These are phyloP conservation scores for Pollimyrus isidori DNA, from an alignment of 2,113 vertebrate genomes.

Conservation along the genomic window DNA sequence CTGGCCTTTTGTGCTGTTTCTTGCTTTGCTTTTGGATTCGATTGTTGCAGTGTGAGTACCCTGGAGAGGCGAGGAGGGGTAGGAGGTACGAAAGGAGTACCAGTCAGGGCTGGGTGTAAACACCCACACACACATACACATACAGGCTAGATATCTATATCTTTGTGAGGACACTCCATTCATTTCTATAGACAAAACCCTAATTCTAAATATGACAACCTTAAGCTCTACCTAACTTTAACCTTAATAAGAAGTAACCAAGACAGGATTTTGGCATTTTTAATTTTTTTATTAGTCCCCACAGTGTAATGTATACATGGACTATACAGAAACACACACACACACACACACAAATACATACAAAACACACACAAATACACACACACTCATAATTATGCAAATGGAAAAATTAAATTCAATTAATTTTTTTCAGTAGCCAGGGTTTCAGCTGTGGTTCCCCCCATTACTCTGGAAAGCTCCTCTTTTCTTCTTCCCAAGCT, in stretches of 20 bases:
- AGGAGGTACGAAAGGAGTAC: background rate
- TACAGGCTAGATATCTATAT: background rate
- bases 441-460: background rate
- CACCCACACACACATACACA: background rate
- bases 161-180: background rate
- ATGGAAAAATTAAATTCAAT: too few species aligned
- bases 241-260: background rate
- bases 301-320: background rate
- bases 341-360: too few species aligned
- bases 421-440: background rate
- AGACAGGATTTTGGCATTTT: background rate
- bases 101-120: background rate
- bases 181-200: background rate
- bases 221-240: background rate
- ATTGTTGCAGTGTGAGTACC: background rate
- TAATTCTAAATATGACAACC: background rate
- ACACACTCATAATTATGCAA: too few species aligned
- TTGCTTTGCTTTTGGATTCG: background rate
- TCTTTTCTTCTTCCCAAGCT: background rate
- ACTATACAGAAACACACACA: background rate
- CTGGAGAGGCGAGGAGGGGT: background rate
- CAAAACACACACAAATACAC: background rate
- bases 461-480: background rate
- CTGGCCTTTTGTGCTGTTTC: background rate
- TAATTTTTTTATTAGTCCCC: background rate